Conservation (phyloP, 1,140 invertebrate species). For the Cherax quadricarinatus region DNA sequence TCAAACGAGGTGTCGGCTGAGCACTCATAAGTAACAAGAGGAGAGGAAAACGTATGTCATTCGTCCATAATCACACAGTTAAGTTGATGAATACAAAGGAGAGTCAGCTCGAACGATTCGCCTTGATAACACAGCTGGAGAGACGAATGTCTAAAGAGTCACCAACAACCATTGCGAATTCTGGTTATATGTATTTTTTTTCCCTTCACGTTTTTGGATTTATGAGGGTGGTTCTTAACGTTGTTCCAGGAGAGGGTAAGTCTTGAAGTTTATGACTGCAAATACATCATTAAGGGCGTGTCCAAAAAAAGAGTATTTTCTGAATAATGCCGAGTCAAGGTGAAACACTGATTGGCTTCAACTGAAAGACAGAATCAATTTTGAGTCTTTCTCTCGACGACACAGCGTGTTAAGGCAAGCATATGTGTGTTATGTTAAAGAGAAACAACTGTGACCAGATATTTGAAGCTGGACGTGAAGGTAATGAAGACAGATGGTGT, state of each 20-base stretch:
- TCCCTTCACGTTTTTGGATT: neutral
- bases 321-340: too few relatives aligned
- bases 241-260: neutral
- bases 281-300: neutral
- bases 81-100: neutral
- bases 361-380: too few relatives aligned
- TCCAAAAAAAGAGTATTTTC: neutral
- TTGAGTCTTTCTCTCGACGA: too few relatives aligned
- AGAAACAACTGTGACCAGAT: too few relatives aligned
- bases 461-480: too few relatives aligned
- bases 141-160: neutral
- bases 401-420: too few relatives aligned
- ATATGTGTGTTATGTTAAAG: too few relatives aligned
- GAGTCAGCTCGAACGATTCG: neutral
- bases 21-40: neutral
- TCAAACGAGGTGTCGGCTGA: neutral
- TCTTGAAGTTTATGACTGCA: neutral
- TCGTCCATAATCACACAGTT: neutral
- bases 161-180: neutral
- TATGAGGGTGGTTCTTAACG: neutral
- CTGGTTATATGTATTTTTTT: neutral
- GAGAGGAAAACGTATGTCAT: neutral
- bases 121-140: neutral
- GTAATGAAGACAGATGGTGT: too few relatives aligned
- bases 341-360: too few relatives aligned